phyloP scores from a whole-genome alignment of 2,888 invertebrate species.

The Rhagonycha fulva region DNA sequence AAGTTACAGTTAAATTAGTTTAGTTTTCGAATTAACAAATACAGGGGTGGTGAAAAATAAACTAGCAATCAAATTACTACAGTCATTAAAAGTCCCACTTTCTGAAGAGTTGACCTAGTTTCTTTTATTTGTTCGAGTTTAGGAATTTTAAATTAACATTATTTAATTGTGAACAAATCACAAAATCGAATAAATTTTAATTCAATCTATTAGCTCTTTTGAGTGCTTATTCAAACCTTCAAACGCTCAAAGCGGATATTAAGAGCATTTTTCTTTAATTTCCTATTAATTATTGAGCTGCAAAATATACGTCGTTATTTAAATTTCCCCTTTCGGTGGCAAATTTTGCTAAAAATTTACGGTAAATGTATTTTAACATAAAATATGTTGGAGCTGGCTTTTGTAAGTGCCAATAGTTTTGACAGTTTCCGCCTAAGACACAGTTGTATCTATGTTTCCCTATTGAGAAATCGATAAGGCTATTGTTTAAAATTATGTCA shows the following conservation, averaged over 20 bases:
- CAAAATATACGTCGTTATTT: background rate
- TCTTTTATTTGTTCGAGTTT: background rate
- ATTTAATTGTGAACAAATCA: background rate
- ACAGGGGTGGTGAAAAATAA: too few relatives aligned
- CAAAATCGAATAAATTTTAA: background rate
- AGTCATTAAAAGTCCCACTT: background rate
- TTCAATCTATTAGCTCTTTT: background rate
- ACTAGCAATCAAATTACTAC: too few relatives aligned
- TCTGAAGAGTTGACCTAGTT: background rate
- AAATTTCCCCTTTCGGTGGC: background rate
- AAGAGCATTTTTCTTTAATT: conserved; percentile 24
- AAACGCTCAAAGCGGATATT: background rate
- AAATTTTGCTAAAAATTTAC: background rate
- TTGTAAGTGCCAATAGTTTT: conserved; percentile 38
- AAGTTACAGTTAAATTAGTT: background rate
- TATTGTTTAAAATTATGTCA: conserved; percentile 23
- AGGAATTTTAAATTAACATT: background rate
- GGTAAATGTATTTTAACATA: background rate
- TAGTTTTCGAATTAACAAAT: too few relatives aligned
- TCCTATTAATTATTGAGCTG: conserved; percentile 24
- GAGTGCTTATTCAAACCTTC: background rate
- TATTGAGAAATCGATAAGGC: conserved; percentile 25
- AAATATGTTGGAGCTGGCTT: conserved; percentile 14
- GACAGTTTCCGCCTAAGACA: conserved; percentile 41
- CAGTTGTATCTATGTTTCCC: conserved; percentile 14